Conservation (phyloP, 2,797 vertebrate species). For the Enteromius fasciolatus region DNA sequence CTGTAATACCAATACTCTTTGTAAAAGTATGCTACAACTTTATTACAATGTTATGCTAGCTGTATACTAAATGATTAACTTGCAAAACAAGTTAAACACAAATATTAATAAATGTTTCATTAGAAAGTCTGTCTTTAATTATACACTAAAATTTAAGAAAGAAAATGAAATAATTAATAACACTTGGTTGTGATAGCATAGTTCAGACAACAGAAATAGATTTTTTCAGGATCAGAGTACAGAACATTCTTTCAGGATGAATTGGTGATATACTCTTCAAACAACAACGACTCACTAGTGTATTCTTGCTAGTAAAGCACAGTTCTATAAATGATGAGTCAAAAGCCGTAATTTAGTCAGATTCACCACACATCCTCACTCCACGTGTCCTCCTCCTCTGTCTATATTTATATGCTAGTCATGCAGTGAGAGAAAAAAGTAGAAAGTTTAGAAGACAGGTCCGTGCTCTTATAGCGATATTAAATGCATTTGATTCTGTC, state of each 20-base stretch:
- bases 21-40: too few relatives aligned
- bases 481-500: conserved; percentile 56
- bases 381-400: neutral
- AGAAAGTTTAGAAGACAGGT: conserved; percentile 40
- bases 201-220: neutral
- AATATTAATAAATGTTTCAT: too few relatives aligned
- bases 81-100: too few relatives aligned
- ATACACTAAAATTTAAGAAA: too few relatives aligned
- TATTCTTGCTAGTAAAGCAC: too few relatives aligned
- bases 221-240: neutral
- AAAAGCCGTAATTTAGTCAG: neutral
- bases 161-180: too few relatives aligned
- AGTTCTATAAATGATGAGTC: neutral
- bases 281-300: too few relatives aligned
- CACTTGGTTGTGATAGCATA: too few relatives aligned
- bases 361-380: neutral
- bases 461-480: conserved; percentile 49
- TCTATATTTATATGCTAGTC: conserved; percentile 43
- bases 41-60: neutral
- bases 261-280: neutral
- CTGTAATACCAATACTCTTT: too few relatives aligned
- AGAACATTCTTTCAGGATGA: neutral
- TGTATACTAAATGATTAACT: neutral
- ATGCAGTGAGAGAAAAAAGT: conserved; percentile 34
- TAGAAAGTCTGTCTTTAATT: too few relatives aligned